Evolutionary conservation across 1,140 invertebrate genomes (phyloP).

Genomic region (Panonychus citri): DNA sequence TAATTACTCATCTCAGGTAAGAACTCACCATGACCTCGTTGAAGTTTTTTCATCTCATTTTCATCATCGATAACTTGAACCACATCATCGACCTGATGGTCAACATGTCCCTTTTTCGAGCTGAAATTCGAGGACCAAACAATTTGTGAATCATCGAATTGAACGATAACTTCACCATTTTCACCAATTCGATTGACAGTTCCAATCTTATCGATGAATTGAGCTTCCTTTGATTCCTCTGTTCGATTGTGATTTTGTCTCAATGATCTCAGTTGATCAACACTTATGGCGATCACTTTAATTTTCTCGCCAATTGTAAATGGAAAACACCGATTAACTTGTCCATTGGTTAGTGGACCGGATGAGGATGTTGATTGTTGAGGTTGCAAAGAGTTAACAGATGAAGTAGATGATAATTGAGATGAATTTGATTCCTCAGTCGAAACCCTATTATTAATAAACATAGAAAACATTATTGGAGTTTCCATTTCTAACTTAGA

Average conservation of each 20-base stretch:
- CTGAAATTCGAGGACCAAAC: conserved; percentile 72
- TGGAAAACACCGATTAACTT: no score
- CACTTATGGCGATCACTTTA: conserved; percentile 46
- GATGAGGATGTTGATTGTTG: no score
- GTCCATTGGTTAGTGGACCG: no score
- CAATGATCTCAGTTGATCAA: conserved; percentile 43
- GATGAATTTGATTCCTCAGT: no score
- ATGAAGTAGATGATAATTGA: no score
- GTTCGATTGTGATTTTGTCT: conserved; percentile 75
- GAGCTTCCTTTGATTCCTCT: conserved; percentile 67
- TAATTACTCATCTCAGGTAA: conserved; percentile 56
- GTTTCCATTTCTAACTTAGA: no score
- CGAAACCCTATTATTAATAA: no score
- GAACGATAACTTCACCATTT: conserved; percentile 61
- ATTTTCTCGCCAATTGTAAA: conserved; percentile 67
- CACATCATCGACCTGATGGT: conserved; percentile 39
- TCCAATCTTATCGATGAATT: conserved; percentile 49
- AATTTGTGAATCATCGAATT: conserved; percentile 59
- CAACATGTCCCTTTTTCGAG: conserved; percentile 40
- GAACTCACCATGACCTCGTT: conserved; percentile 75
- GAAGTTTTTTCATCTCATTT: conserved; percentile 45
- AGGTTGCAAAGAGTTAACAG: no score
- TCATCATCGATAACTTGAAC: conserved; percentile 52
- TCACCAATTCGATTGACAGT: conserved; percentile 68
- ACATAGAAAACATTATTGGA: no score